A percentile compares a stretch with the other conserved stretches of the same genome.
phyloP scores from a whole-genome alignment of 1,140 invertebrate species.

The Aphaenogaster floridana region DNA sequence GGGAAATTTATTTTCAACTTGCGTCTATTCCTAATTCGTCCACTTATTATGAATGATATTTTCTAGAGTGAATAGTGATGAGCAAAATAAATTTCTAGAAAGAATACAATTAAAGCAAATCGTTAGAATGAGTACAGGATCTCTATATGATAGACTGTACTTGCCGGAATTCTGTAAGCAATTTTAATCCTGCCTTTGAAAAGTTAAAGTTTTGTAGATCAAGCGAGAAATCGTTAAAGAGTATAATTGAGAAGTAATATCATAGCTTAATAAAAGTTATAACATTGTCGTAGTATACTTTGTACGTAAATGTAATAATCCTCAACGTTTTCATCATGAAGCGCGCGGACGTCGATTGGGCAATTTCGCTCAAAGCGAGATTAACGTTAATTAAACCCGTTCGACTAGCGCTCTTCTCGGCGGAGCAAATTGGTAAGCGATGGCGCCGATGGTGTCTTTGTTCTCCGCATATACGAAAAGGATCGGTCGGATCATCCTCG shows the following conservation, averaged over 20 bases:
- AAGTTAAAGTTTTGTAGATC: background rate
- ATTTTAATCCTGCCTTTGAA: conserved; percentile 1
- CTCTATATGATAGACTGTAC: background rate
- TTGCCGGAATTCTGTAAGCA: background rate
- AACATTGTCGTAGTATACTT: conserved; percentile 17
- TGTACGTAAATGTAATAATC: conserved; percentile 55
- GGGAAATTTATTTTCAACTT: conserved; percentile 36
- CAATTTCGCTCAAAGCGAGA: conserved; percentile 53
- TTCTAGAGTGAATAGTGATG: background rate
- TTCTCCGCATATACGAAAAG: conserved; percentile 32
- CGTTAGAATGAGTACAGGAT: background rate
- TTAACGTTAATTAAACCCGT: conserved; percentile 53
- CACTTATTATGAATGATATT: background rate
- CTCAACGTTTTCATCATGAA: conserved; percentile 48
- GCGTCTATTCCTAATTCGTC: background rate
- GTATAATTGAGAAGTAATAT: conserved; percentile 16
- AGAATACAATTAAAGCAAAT: background rate
- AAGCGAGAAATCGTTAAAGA: conserved; percentile 14
- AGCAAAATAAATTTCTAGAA: background rate
- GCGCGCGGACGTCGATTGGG: conserved; percentile 18
- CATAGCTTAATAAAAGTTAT: conserved; percentile 25
- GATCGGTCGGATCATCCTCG: conserved; percentile 25
- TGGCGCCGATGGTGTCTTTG: conserved; percentile 26
- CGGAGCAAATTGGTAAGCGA: conserved; percentile 8
- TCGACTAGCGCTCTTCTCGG: conserved; percentile 22